phyloP scores from a whole-genome alignment of 2,797 vertebrate species.

The Ataeniobius toweri region DNA sequence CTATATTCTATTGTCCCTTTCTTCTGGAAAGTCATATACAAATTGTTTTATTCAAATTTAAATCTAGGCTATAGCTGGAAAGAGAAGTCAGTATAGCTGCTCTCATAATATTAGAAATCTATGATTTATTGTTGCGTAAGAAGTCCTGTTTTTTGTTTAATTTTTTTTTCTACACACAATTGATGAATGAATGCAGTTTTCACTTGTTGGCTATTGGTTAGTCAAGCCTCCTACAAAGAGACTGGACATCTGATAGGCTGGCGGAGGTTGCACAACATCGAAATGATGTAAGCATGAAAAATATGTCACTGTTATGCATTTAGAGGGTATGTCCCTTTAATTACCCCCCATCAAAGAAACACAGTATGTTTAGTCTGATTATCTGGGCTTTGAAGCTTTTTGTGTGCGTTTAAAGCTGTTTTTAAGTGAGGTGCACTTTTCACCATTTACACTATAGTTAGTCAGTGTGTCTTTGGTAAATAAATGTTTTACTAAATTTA shows the following conservation, averaged over 20 bases:
- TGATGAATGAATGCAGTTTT: neutral
- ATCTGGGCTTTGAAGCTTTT: neutral
- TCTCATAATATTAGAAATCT: neutral
- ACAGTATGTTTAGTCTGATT: neutral
- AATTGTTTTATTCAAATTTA: neutral
- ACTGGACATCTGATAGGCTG: neutral
- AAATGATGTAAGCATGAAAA: conserved; percentile 1
- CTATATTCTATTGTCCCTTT: neutral
- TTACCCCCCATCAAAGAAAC: neutral
- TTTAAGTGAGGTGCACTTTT: neutral
- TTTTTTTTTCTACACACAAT: neutral
- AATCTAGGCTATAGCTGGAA: neutral
- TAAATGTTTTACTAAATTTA: neutral
- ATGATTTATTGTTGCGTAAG: neutral
- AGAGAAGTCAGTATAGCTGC: neutral
- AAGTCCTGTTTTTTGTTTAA: no score
- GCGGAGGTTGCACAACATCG: conserved; percentile 23
- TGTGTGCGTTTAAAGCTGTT: neutral
- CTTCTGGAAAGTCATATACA: no score
- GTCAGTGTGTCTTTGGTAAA: neutral
- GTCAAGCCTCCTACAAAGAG: conserved; percentile 9
- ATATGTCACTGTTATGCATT: neutral
- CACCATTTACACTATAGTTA: neutral
- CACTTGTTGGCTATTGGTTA: neutral
- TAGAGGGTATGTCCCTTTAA: neutral